A percentile compares a stretch with the other conserved stretches of the same genome.
Evolutionary conservation across 1,140 invertebrate genomes (phyloP).

Genomic region (Leptoteleia sp.): DNA sequence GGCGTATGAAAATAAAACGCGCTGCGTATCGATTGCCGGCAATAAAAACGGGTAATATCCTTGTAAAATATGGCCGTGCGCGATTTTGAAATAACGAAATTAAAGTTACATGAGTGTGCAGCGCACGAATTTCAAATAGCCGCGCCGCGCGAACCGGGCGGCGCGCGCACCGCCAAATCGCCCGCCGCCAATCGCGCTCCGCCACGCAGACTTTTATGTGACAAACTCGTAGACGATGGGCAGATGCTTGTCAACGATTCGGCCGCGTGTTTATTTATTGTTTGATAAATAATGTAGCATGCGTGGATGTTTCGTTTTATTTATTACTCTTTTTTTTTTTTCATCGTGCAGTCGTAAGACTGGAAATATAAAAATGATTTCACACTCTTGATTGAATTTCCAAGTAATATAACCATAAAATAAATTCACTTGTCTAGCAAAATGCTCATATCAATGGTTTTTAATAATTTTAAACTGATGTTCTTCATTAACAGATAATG

Average conservation of each 20-base stretch:
- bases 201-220: conserved; percentile 12
- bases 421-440: too few relatives aligned
- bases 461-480: too few relatives aligned
- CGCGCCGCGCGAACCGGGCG: conserved; percentile 6
- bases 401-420: too few relatives aligned
- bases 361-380: too few relatives aligned
- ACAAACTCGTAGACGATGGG: conserved; percentile 12
- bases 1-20: conserved; percentile 13
- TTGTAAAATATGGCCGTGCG: too few relatives aligned
- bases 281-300: conserved; percentile 29
- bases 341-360: neutral
- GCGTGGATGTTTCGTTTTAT: neutral
- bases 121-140: conserved; percentile 28
- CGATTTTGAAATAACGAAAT: conserved; percentile 25
- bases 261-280: conserved; percentile 29
- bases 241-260: conserved; percentile 31
- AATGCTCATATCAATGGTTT: too few relatives aligned
- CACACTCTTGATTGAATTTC: too few relatives aligned
- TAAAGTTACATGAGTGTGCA: conserved; percentile 24
- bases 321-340: neutral
- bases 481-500: too few relatives aligned
- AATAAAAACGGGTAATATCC: conserved; percentile 23
- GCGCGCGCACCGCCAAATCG: too few relatives aligned
- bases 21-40: conserved; percentile 15
- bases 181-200: conserved; percentile 1